Base-by-base conservation (phyloP, 2,113 vertebrate species). In the Cynoglossus semilaevis region DNA sequence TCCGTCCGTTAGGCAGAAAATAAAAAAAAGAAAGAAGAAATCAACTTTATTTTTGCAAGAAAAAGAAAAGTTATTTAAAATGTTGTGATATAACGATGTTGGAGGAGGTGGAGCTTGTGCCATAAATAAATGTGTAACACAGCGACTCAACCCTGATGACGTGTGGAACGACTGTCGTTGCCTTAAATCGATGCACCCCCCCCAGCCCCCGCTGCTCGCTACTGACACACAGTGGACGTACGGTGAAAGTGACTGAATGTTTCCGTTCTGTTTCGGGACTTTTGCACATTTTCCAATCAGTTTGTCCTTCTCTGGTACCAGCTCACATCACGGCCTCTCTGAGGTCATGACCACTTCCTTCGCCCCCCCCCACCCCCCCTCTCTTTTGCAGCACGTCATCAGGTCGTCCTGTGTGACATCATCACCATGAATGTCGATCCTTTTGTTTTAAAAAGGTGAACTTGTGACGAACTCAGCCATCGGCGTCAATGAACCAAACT, bases 361-460 rank as follows among this genome's bases (percentile, higher is more conserved):
- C 22, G 2, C 22, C 22, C n/a, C n/a, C n/a, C n/a, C n/a, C 34
- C 63, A 37, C 63, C 54, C 50, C 43, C 16, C 15, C 59, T 47
- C 42, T n/a, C 42, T 6, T 13, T 43, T n/a, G 42, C 42, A 43
- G 38, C 38, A 14, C 38, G 38, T 41, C 38, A 41, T 41, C 38
- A 41, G 38, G 38, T 41, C 38, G 10, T 41, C 14, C 38, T 41
- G 38, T 41, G 38, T 41, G 38, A 41, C 38, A 41, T 41, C 38
- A 40, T 40, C 37, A 41, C 14, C 10, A 41, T 59, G 46, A 77
- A 64, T 22, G 80, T 73, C 87, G 91, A n/a, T 85, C 93, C 94
- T 96, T 96, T 98, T 96, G 94, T 96, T 97, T 88, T 95, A 92
- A 93, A 94, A 95, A 96, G 93, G 92, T 87, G 85, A 19, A 81